Evolutionary conservation across 2,113 vertebrate genomes (phyloP), one percentile per base, ranked within the genome.

Genomic region (Hippocampus comes): DNA sequence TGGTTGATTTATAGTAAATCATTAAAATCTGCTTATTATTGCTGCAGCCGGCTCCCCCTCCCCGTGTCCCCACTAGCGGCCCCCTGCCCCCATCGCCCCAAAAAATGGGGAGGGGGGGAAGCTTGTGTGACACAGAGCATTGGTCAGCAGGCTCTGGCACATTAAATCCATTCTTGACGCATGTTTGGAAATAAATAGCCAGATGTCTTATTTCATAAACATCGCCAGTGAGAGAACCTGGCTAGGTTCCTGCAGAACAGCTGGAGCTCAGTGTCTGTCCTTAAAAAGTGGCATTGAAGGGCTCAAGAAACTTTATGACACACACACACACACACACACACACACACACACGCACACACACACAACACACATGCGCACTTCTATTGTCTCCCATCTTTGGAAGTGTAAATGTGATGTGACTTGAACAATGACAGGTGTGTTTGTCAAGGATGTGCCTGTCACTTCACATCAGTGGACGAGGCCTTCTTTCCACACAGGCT

Each of bases 21-120:
- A 89, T 91, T 91, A 89, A 91, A 91, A 91, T 91, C 90, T 91
- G 88, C 89, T 91, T 90, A 91, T 91, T 91, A 91, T 91, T 91
- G 90, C 90, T 86, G 89, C 88, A 89, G 89, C 89, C 89, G 82
- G 85, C 78, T 25, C 76, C 84, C 71, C 77, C 84, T 77, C 65
- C 76, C 74, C 78, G 73, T 67, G 78, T 85, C 82, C 83, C 77
- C 64, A 77, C 77, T 81, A 81, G 75, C 73, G 34, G 30, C 76
- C 74, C 70, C 74, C 70, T 15, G 25, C 53, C 34, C 21, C 64
- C 42, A 5, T 15, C 42, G 15, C 43, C 18, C 15, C n/a, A 2
- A 9, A 61, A 30, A 30, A 63, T 11, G 21, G 9, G 20, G 9
- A 4, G 30, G 17, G 30, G 0, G 30, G 8, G 27, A 15, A 38